Conservation (phyloP, 2,888 invertebrate species). For the Bibio marci region DNA sequence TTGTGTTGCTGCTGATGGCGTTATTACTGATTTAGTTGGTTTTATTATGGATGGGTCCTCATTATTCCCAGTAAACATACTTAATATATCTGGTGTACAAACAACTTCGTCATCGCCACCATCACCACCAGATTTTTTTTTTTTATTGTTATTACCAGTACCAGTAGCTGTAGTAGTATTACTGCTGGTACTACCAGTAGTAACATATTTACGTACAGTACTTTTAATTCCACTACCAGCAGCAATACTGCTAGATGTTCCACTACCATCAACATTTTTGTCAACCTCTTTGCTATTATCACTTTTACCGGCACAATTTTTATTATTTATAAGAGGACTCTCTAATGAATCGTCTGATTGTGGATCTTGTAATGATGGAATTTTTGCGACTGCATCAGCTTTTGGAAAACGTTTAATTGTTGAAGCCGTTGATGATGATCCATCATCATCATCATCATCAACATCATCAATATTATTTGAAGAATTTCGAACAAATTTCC, state of each 20-base stretch:
- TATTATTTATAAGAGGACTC: too few species aligned
- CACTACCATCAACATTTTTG: neutral
- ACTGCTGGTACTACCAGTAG: constrained; percentile 6
- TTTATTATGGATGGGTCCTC: neutral
- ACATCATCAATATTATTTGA: neutral
- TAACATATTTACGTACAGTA: neutral
- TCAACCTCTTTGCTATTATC: too few species aligned
- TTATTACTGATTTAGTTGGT: neutral
- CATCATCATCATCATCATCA: neutral
- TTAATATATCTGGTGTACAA: constrained; percentile 39
- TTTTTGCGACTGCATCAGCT: too few species aligned
- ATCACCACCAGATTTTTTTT: constrained; percentile 14
- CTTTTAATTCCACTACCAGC: neutral
- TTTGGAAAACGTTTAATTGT: too few species aligned
- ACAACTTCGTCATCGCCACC: constrained; percentile 39
- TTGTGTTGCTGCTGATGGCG: neutral
- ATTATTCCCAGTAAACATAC: constrained; percentile 14
- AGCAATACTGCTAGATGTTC: neutral
- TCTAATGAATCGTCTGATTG: too few species aligned
- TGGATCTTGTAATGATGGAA: too few species aligned
- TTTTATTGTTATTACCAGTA: neutral
- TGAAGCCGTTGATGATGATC: neutral
- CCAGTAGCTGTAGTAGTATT: constrained; percentile 15
- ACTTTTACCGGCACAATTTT: too few species aligned
- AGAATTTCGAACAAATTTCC: neutral